These are phyloP conservation scores for Drosophila setifemur DNA, from an alignment of 1,140 invertebrate genomes.

Conservation along the genomic window DNA sequence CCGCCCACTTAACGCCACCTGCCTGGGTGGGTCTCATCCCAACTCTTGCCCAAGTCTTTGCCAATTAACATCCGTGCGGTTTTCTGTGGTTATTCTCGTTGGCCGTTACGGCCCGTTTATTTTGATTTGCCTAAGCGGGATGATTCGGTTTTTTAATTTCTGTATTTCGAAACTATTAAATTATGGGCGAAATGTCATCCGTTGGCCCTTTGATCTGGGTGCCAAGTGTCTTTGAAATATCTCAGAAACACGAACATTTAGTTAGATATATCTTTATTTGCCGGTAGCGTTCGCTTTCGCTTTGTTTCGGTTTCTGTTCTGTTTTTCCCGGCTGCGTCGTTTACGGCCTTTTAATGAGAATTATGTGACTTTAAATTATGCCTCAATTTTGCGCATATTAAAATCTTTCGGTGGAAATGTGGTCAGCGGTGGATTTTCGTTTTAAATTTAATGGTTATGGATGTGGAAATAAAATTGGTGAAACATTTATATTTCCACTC, in stretches of 20 bases:
- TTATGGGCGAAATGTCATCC: constrained; percentile 70
- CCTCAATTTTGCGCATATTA: constrained; percentile 78
- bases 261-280: constrained; percentile 24
- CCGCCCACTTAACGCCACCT: constrained; percentile 65
- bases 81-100: constrained; percentile 2
- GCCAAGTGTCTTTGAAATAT: constrained; percentile 41
- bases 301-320: constrained; percentile 21
- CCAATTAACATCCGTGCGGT: constrained; percentile 62
- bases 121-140: constrained; percentile 73
- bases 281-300: not conserved
- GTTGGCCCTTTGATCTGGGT: constrained; percentile 75
- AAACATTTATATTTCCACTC: too few relatives aligned
- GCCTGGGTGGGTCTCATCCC: constrained; percentile 58
- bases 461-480: too few relatives aligned
- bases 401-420: constrained; percentile 46
- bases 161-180: constrained; percentile 80
- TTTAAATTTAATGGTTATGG: constrained; percentile 8
- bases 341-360: constrained; percentile 78
- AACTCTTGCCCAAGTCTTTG: too few relatives aligned
- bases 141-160: constrained; percentile 36
- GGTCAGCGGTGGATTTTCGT: not conserved
- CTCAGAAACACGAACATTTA: not conserved
- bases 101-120: constrained; percentile 54
- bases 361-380: constrained; percentile 80
- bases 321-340: constrained; percentile 18